These are phyloP conservation scores for Electrona antarctica DNA, from an alignment of 2,113 vertebrate genomes.

Conservation along the genomic window DNA sequence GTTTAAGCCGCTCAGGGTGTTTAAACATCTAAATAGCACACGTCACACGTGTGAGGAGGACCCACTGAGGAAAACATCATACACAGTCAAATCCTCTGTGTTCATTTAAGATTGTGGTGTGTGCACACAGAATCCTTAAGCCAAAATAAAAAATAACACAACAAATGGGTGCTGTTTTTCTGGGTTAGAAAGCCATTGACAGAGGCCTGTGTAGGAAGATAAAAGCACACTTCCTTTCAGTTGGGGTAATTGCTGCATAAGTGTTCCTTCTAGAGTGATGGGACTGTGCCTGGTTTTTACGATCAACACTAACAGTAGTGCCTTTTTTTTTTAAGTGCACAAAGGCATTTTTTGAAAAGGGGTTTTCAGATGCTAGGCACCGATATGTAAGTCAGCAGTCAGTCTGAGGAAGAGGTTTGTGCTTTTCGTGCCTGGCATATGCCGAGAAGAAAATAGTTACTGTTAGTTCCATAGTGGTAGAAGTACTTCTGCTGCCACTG, in stretches of 20 bases:
- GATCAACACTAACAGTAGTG: conserved; percentile 22
- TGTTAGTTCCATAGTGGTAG: too few species aligned
- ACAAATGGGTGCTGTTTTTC: too few species aligned
- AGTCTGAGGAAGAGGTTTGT: not conserved
- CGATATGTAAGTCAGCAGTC: conserved; percentile 11
- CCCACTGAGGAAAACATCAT: too few species aligned
- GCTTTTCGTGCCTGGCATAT: too few species aligned
- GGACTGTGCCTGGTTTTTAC: conserved; percentile 55
- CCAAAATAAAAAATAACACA: not conserved
- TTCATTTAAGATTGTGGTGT: not conserved
- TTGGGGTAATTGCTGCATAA: conserved; percentile 47
- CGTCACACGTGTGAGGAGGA: too few species aligned
- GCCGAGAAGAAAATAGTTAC: too few species aligned
- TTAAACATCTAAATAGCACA: too few species aligned
- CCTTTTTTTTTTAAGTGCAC: conserved; percentile 48
- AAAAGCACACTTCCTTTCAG: conserved; percentile 38
- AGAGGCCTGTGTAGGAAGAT: conserved; percentile 34
- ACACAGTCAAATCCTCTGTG: not conserved
- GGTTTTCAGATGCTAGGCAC: conserved; percentile 8
- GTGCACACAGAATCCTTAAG: not conserved
- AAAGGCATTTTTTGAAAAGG: conserved; percentile 26
- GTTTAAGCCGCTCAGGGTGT: too few species aligned
- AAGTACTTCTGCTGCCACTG: too few species aligned
- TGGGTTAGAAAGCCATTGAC: not conserved
- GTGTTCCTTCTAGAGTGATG: conserved; percentile 37